These are phyloP conservation scores for Varanus salvator DNA, from an alignment of 2,113 vertebrate genomes.

Conservation along the genomic window DNA sequence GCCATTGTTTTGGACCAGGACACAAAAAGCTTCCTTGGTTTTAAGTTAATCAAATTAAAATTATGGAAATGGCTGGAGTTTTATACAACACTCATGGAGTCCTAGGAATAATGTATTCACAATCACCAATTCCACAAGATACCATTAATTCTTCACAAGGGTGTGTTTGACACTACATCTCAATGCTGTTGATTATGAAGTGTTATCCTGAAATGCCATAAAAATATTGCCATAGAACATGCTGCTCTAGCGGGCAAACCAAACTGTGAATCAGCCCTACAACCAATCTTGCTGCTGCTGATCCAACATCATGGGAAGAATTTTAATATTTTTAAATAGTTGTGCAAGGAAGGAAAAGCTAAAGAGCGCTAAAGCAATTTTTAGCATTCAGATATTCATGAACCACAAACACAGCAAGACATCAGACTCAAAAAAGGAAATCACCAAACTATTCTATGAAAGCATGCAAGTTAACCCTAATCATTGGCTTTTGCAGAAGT, in stretches of 20 bases:
- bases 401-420: not conserved
- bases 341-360: too few species aligned
- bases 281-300: not conserved
- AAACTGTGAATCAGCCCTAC: not conserved
- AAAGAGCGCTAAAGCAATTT: not conserved
- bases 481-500: not conserved
- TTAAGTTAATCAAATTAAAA: not conserved
- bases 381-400: not conserved
- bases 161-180: not conserved
- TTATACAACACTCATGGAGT: not conserved
- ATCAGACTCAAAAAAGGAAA: not conserved
- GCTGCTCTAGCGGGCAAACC: not conserved
- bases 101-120: not conserved
- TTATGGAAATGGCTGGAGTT: not conserved
- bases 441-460: not conserved
- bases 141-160: not conserved
- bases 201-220: not conserved
- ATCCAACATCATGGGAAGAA: not conserved
- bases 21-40: not conserved
- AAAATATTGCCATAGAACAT: not conserved
- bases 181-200: not conserved
- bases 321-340: not conserved
- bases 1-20: too few species aligned
- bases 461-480: not conserved
- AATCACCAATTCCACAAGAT: not conserved